A percentile compares a stretch with the other conserved stretches of the same genome.
Evolutionary conservation across 2,797 vertebrate species (phyloP).

Genomic region (Alectoris magna): DNA sequence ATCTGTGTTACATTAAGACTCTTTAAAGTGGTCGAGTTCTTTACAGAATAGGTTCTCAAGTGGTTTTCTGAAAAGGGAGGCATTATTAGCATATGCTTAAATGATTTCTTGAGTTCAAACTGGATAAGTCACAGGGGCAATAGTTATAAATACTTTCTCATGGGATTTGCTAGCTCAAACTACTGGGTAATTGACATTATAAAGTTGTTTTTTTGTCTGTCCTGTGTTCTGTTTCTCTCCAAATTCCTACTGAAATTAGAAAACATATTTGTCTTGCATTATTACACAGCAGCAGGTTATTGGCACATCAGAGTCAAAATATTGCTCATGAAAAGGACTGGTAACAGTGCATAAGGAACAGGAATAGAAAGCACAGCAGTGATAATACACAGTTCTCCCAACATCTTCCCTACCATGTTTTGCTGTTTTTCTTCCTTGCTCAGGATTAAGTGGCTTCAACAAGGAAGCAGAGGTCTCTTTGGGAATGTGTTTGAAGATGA

Average conservation of each 20-base stretch:
- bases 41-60: neutral
- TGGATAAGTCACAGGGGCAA: neutral
- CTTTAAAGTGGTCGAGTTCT: neutral
- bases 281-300: neutral
- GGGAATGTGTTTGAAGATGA: conserved; percentile 77
- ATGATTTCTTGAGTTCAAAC: neutral
- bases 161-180: neutral
- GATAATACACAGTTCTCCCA: neutral
- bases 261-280: neutral
- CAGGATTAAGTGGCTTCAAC: conserved; percentile 82
- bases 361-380: neutral
- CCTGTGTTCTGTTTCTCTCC: neutral
- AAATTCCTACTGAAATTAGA: neutral
- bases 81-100: neutral
- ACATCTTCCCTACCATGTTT: neutral
- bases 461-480: conserved; percentile 81
- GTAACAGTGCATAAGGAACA: neutral
- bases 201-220: neutral
- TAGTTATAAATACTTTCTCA: neutral
- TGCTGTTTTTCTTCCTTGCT: neutral
- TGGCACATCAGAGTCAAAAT: neutral
- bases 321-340: neutral
- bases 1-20: neutral
- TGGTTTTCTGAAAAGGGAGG: neutral
- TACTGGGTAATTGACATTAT: neutral